These are phyloP conservation scores for Acromyrmex echinatior DNA, from an alignment of 1,140 invertebrate genomes.

Conservation along the genomic window DNA sequence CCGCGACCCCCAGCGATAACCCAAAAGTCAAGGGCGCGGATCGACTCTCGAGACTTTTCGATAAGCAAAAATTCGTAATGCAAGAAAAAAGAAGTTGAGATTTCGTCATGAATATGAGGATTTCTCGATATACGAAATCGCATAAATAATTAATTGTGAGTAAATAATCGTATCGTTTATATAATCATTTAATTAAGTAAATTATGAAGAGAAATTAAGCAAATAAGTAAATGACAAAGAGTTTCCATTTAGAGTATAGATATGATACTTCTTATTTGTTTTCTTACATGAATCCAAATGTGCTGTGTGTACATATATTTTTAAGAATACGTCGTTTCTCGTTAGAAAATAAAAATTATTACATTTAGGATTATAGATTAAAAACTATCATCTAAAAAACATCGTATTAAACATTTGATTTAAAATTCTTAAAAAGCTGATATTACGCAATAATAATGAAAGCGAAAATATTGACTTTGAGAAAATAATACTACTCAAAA, in stretches of 20 bases:
- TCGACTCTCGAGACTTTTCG: constrained; percentile 74
- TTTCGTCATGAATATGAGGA: constrained; percentile 10
- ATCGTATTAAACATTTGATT: background rate
- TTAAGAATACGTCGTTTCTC: background rate
- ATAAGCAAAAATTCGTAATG: constrained; percentile 51
- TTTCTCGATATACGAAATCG: background rate
- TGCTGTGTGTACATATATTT: too few relatives aligned
- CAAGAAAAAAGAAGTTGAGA: background rate
- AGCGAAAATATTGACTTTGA: background rate
- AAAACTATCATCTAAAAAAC: background rate
- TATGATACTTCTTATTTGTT: background rate
- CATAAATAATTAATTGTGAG: constrained; percentile 8
- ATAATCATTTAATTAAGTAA: background rate
- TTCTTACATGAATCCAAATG: background rate
- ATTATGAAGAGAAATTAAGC: background rate
- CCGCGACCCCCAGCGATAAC: constrained; percentile 82
- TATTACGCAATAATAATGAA: background rate
- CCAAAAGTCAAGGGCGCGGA: constrained; percentile 83
- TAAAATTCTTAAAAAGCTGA: background rate
- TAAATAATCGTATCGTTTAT: background rate
- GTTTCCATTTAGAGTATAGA: background rate
- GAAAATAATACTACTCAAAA: background rate
- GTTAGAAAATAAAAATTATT: background rate
- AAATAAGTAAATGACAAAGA: background rate
- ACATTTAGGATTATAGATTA: background rate